Evolutionary conservation across 1,140 invertebrate genomes (phyloP), one percentile per base, ranked within the genome.

Genomic region (Berghia stephanieae): DNA sequence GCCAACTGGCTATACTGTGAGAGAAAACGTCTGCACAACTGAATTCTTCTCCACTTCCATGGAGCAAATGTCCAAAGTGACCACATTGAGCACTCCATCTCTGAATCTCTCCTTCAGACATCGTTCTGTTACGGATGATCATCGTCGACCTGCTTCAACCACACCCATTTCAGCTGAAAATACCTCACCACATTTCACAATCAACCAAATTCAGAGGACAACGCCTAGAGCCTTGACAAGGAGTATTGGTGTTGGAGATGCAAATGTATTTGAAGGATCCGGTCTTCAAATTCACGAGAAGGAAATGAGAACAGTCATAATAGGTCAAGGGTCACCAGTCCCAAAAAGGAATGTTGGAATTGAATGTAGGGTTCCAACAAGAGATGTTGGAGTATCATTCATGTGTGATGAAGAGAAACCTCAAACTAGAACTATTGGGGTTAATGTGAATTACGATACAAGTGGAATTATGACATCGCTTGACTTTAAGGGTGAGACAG

Each of bases 291-390:
- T 89, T 71, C 87, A 89, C 70, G 88, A 89, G 78, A 89, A 88
- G 75, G 88, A 89, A 81, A 63, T 88, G 36, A 84, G 87, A 66
- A 89, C 88, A 43, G 84, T 89, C 16, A 86, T 88, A 71, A 87
- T 89, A 80, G 81, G 80, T 34, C 82, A 84, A 70, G 49, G 70
- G 67, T 75, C 69, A n/a, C 49, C 72, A 72, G 77, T 85, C 31
- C 81, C 81, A 0, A 88, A 85, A 66, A 80, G 88, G 80, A 94
- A 94, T 89, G 92, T 93, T 31, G 93, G 92, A 34, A 92, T 93
- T 0, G 93, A 92, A 81, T 94, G 93, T 81, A 90, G 90, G 40
- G 91, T 93, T 36, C 83, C 93, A 52, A 94, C 93, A 0, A 86
- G 94, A 81, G 88, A 89, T 82, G 88, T 89, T 31, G 87, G 88